These are phyloP conservation scores for Drosophila barbarae DNA, from an alignment of 2,888 invertebrate genomes.

Conservation along the genomic window DNA sequence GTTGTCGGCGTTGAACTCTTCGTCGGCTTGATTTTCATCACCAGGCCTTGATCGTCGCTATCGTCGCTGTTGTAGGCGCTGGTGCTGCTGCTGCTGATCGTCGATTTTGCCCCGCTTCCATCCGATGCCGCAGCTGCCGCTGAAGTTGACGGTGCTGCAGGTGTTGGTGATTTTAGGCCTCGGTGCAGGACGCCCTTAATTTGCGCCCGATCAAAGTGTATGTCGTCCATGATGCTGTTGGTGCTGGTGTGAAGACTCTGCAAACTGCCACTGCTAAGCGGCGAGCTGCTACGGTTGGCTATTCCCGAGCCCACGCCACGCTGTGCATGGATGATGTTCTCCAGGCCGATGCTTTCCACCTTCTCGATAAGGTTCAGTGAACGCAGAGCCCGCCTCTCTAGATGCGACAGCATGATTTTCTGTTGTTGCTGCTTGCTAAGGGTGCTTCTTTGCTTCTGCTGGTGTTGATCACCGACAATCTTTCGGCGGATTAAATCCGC, in stretches of 20 bases:
- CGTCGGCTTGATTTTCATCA: slow-evolving; percentile 54
- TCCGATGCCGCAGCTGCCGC: slow-evolving; percentile 13
- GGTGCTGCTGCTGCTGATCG: slow-evolving; percentile 52
- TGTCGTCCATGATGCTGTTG: slow-evolving; percentile 77
- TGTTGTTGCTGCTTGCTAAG: slow-evolving; percentile 71
- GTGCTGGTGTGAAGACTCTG: slow-evolving; percentile 81
- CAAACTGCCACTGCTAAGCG: slow-evolving; percentile 85
- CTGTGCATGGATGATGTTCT: slow-evolving; percentile 84
- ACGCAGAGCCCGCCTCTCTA: slow-evolving; percentile 80
- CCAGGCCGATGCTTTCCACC: slow-evolving; percentile 85
- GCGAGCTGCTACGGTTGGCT: slow-evolving; percentile 84
- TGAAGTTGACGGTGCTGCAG: slow-evolving; percentile 33
- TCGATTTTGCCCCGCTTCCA: slow-evolving; percentile 6
- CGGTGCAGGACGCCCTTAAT: slow-evolving; percentile 76
- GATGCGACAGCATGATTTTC: slow-evolving; percentile 77
- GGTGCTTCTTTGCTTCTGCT: slow-evolving; percentile 47
- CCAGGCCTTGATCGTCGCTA: slow-evolving; percentile 63
- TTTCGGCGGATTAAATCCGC: slow-evolving; percentile 85
- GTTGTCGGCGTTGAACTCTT: slow-evolving; percentile 26
- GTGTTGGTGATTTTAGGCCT: slow-evolving; percentile 65
- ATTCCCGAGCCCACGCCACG: slow-evolving; percentile 82
- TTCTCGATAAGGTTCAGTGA: slow-evolving; percentile 83
- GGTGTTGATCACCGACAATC: slow-evolving; percentile 81
- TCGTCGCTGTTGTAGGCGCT: slow-evolving; percentile 66
- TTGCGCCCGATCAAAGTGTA: slow-evolving; percentile 80